These are phyloP conservation scores for Aurelia sp. DNA, from an alignment of 30 jellyfish, hydroid and myxozoan genomes.

Conservation along the genomic window DNA sequence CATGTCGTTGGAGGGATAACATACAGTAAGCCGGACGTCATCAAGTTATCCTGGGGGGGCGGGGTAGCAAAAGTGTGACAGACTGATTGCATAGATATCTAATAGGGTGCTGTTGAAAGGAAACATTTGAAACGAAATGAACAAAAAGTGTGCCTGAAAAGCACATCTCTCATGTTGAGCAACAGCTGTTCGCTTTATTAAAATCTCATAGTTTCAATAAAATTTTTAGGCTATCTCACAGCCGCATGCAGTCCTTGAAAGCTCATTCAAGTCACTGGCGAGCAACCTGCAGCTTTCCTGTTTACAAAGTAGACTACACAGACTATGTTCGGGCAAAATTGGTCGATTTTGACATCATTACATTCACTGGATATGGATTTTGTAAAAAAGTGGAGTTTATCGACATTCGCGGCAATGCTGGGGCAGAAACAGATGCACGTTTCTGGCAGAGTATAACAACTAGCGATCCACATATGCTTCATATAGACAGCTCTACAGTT, in stretches of 20 bases:
- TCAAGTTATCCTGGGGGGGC: too few relatives aligned
- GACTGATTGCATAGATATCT: too few relatives aligned
- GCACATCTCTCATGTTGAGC: too few relatives aligned
- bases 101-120: too few relatives aligned
- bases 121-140: too few relatives aligned
- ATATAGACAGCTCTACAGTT: not conserved
- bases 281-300: conserved; percentile 2
- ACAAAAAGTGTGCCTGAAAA: too few relatives aligned
- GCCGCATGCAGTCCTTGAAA: not conserved
- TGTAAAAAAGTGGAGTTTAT: not conserved
- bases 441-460: not conserved
- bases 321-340: not conserved
- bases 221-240: not conserved
- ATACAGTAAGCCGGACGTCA: too few relatives aligned
- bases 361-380: not conserved
- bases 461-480: not conserved
- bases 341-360: not conserved
- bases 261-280: conserved; percentile 11
- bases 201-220: too few relatives aligned
- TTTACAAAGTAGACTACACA: not conserved
- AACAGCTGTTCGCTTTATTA: too few relatives aligned
- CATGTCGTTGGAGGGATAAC: too few relatives aligned
- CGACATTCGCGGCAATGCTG: not conserved
- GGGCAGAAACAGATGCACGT: not conserved
- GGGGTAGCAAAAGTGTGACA: too few relatives aligned